Percentiles rank a stretch among this genome's conserved stretches.
phyloP scores from a whole-genome alignment of 2,888 invertebrate genomes.

The Nymphalis polychloros region DNA sequence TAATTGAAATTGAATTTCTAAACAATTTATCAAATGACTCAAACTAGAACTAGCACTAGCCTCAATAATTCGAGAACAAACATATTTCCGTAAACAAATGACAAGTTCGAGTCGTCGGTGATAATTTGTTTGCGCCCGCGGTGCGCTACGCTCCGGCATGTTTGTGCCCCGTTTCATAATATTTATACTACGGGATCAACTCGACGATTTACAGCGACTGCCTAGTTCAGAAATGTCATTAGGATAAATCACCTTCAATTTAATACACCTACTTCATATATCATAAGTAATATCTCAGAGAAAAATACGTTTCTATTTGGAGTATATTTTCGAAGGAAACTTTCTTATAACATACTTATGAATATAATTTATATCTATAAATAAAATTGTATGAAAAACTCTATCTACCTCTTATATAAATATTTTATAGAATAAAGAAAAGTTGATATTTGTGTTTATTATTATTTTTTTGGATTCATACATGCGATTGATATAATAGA shows the following conservation, averaged over 20 bases:
- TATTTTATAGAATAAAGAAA: not conserved
- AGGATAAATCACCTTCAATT: constrained; percentile 48
- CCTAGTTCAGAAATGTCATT: constrained; percentile 53
- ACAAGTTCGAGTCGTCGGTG: constrained; percentile 59
- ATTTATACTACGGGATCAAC: constrained; percentile 65
- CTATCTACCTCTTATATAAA: not conserved
- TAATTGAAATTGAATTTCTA: not conserved
- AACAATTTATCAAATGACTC: not conserved
- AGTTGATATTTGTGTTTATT: not conserved
- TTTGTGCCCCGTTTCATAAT: constrained; percentile 60
- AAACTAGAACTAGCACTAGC: constrained; percentile 25
- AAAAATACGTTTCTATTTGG: constrained; percentile 23
- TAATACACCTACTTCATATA: constrained; percentile 40
- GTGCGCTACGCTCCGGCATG: constrained; percentile 42
- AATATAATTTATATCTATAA: constrained; percentile 16
- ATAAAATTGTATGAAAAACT: constrained; percentile 9
- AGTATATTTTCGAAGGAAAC: constrained; percentile 5
- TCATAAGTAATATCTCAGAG: constrained; percentile 30
- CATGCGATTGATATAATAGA: too few relatives aligned
- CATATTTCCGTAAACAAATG: constrained; percentile 50
- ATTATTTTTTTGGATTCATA: too few relatives aligned
- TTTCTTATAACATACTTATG: not conserved
- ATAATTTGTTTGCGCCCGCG: constrained; percentile 67
- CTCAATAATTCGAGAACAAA: constrained; percentile 44
- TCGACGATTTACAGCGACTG: constrained; percentile 50